phyloP scores from a whole-genome alignment of 1,140 invertebrate species.

The Lineus longissimus region DNA sequence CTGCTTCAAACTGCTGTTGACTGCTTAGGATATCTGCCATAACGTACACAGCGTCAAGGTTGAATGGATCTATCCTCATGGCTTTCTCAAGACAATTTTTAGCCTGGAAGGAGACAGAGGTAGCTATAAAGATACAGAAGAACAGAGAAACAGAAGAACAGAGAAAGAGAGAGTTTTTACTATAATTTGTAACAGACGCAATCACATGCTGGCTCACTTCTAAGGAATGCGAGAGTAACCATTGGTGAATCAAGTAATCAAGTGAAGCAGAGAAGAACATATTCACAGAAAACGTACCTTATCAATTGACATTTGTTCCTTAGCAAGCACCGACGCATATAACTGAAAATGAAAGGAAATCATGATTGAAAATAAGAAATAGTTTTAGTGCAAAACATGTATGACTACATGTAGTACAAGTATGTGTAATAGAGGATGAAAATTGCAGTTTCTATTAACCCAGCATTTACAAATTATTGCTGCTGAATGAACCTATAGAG shows the following conservation, averaged over 20 bases:
- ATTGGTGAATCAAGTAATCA: no score
- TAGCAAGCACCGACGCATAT: slow-evolving; percentile 67
- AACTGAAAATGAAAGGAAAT: slow-evolving; percentile 57
- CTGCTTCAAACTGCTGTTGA: slow-evolving; percentile 52
- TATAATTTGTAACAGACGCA: not conserved
- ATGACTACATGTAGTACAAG: no score
- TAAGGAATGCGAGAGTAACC: not conserved
- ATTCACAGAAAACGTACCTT: slow-evolving; percentile 54
- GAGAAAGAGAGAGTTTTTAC: no score
- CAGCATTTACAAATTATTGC: no score
- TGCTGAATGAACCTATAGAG: no score
- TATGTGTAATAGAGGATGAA: no score
- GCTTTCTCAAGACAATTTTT: slow-evolving; percentile 69
- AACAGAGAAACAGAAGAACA: no score
- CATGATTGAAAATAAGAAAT: not conserved
- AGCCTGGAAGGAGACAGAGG: slow-evolving; percentile 45
- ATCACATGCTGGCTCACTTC: not conserved
- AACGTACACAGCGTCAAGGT: slow-evolving; percentile 67
- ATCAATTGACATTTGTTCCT: slow-evolving; percentile 63
- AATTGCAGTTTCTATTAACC: no score
- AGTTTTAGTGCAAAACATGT: no score
- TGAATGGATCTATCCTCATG: slow-evolving; percentile 62
- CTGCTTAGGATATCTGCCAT: slow-evolving; percentile 63
- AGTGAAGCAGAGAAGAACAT: no score
- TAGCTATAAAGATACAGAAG: no score